A percentile compares a stretch with the other conserved stretches of the same genome.
Evolutionary conservation across 2,113 vertebrate species (phyloP).

Genomic region (Hippocampus mohnikei): DNA sequence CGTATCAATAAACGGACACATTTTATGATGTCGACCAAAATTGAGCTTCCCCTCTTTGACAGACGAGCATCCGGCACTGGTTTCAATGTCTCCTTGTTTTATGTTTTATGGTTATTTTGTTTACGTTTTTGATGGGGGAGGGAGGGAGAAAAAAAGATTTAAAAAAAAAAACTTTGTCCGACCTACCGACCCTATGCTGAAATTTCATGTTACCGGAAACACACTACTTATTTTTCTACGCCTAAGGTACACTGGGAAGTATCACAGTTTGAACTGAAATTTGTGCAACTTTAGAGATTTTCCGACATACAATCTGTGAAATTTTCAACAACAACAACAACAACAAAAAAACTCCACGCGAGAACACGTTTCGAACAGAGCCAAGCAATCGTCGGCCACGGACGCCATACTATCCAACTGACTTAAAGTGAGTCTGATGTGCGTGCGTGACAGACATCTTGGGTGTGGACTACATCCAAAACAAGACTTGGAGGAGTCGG

Average conservation of each 20-base stretch:
- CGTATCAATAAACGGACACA: too few species aligned
- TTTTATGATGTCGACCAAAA: too few species aligned
- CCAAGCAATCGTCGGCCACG: conserved; percentile 19
- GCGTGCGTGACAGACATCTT: conserved; percentile 39
- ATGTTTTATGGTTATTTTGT: too few species aligned
- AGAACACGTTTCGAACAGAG: background rate
- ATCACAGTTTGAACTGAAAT: background rate
- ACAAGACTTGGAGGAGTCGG: conserved; percentile 46
- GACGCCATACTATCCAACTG: background rate
- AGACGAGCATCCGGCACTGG: too few species aligned
- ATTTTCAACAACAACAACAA: background rate
- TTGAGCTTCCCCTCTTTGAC: too few species aligned
- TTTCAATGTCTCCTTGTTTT: too few species aligned
- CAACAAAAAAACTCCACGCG: background rate
- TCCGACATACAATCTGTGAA: background rate
- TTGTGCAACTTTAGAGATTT: background rate
- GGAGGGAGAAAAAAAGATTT: too few species aligned
- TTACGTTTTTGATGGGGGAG: too few species aligned
- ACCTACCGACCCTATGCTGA: too few species aligned
- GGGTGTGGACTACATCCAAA: conserved; percentile 36
- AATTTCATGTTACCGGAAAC: too few species aligned
- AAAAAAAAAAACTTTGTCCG: too few species aligned
- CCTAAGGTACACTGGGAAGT: background rate
- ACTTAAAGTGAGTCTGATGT: conserved; percentile 25
- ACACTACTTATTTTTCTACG: too few species aligned